Conservation (phyloP, 2,113 vertebrate species). For the Charadrius vociferus region DNA sequence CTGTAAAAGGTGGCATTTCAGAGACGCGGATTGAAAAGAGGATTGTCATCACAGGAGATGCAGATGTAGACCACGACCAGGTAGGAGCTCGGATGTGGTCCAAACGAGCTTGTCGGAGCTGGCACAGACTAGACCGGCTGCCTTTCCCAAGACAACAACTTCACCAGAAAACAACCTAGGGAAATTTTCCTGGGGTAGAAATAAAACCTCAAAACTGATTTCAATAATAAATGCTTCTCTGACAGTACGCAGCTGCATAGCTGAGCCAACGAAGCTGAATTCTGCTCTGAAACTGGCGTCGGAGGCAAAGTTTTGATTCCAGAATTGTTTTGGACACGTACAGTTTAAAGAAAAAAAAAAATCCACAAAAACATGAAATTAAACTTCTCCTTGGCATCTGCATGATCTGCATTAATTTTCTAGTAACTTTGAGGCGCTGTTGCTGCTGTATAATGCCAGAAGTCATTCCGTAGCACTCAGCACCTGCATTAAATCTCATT, state of each 20-base stretch:
- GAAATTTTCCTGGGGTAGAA: neutral
- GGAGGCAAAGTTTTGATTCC: neutral
- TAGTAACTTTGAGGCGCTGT: neutral
- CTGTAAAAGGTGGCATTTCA: slow-evolving; percentile 96
- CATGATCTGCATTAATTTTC: neutral
- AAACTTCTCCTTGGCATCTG: neutral
- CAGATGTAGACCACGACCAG: slow-evolving; percentile 97
- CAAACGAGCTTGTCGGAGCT: neutral
- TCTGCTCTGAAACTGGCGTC: neutral
- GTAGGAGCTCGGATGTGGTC: slow-evolving; percentile 62
- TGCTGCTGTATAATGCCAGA: neutral
- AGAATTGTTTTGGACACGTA: neutral
- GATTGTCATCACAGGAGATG: slow-evolving; percentile 97
- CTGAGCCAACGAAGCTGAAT: neutral
- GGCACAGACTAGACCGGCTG: neutral
- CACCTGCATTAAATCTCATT: neutral
- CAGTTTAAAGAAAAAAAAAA: neutral
- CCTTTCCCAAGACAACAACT: neutral
- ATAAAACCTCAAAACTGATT: neutral
- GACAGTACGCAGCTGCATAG: neutral
- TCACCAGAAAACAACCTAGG: neutral
- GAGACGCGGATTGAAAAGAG: slow-evolving; percentile 98
- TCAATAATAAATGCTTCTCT: neutral
- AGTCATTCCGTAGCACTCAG: neutral
- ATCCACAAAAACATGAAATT: neutral